Evolutionary conservation across 2,113 vertebrate genomes (phyloP).

Genomic region (Meriones unguiculatus): DNA sequence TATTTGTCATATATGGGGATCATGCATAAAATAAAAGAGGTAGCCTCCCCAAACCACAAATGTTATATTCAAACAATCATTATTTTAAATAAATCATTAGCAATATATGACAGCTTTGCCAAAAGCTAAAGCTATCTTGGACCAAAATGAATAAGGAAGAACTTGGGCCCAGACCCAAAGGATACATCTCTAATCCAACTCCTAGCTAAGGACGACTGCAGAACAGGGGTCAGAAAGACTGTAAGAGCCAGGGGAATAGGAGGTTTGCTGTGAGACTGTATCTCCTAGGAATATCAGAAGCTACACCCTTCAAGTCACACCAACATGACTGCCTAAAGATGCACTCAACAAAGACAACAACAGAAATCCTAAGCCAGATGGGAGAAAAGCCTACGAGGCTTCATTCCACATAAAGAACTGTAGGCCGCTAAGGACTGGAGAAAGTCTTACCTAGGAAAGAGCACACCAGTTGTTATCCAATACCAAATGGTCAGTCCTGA

Average conservation of each 20-base stretch:
- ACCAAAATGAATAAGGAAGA: constrained; percentile 19
- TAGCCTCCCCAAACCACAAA: background rate
- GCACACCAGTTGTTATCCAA: background rate
- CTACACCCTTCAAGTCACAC: background rate
- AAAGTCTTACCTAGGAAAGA: background rate
- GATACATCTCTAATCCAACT: background rate
- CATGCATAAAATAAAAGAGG: constrained; percentile 30
- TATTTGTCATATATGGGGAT: constrained; percentile 14
- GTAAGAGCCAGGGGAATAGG: background rate
- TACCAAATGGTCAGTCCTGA: background rate
- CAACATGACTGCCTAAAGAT: background rate
- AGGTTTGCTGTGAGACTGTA: background rate
- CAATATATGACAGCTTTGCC: constrained; percentile 26
- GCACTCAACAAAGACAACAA: background rate
- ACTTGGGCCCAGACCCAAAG: background rate
- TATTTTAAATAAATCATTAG: constrained; percentile 55
- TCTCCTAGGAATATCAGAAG: background rate
- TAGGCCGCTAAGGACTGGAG: background rate
- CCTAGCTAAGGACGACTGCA: background rate
- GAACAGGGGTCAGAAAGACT: background rate
- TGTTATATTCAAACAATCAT: constrained; percentile 41
- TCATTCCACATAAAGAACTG: background rate
- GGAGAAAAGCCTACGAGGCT: background rate
- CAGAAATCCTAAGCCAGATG: background rate
- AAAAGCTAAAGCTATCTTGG: constrained; percentile 25